Evolutionary conservation across 2,113 vertebrate species (phyloP).

Genomic region (Xiphophorus hellerii): DNA sequence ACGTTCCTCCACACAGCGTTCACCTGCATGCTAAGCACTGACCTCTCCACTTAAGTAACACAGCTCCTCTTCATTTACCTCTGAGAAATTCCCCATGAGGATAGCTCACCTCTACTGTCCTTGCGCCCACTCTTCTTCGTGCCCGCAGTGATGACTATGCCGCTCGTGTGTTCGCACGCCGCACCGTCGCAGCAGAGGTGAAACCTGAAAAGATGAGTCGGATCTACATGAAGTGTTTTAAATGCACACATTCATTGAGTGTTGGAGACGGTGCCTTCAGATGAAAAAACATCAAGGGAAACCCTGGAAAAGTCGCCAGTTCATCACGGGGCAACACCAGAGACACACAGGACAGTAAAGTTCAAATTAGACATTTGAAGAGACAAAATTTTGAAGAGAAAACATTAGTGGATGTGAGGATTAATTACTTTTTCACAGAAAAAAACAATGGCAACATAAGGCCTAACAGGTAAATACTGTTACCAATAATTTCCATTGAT

Average conservation of each 20-base stretch:
- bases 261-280: background rate
- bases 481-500: too few species aligned
- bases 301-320: background rate
- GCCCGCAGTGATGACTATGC: slow-evolving; percentile 61
- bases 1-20: slow-evolving; percentile 37
- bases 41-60: slow-evolving; percentile 66
- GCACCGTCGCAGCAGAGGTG: slow-evolving; percentile 43
- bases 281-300: background rate
- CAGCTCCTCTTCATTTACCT: slow-evolving; percentile 64
- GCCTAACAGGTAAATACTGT: too few species aligned
- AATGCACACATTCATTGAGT: background rate
- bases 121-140: slow-evolving; percentile 59
- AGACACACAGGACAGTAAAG: background rate
- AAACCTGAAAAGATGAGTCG: slow-evolving; percentile 17
- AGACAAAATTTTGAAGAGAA: too few species aligned
- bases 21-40: slow-evolving; percentile 73
- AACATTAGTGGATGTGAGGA: too few species aligned
- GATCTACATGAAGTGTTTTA: background rate
- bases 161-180: slow-evolving; percentile 56
- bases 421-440: too few species aligned
- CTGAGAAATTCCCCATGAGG: slow-evolving; percentile 64
- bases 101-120: slow-evolving; percentile 72
- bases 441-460: too few species aligned
- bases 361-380: too few species aligned
- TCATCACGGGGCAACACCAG: background rate